Conservation (phyloP, 2,113 vertebrate species). For the Addax nasomaculatus region DNA sequence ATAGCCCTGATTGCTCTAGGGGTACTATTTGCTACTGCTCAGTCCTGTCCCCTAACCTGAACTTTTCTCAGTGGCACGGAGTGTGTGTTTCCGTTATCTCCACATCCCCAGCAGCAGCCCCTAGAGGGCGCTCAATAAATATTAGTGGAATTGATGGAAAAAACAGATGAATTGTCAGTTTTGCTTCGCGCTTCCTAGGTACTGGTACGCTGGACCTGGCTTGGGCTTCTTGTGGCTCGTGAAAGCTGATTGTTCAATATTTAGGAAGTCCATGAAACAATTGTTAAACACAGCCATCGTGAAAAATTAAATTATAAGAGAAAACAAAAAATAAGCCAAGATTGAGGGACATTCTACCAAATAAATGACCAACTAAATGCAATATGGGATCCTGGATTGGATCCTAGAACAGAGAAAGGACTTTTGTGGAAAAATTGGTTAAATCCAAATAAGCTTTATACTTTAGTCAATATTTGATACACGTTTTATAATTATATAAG, state of each 20-base stretch:
- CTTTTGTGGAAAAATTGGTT: not conserved
- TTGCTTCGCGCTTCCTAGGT: not conserved
- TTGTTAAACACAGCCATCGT: slow-evolving; percentile 29
- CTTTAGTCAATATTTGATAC: slow-evolving; percentile 24
- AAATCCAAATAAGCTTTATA: not conserved
- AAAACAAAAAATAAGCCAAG: slow-evolving; percentile 37
- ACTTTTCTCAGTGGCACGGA: not conserved
- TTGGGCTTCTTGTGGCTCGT: not conserved
- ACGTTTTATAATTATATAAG: not conserved
- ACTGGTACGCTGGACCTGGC: not conserved
- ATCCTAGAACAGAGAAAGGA: not conserved
- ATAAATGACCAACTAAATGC: slow-evolving; percentile 4
- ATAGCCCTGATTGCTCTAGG: not conserved
- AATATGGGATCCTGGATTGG: slow-evolving; percentile 1
- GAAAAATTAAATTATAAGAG: slow-evolving; percentile 41
- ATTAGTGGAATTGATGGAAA: slow-evolving; percentile 4
- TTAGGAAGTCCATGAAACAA: slow-evolving; percentile 28
- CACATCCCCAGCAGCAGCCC: not conserved
- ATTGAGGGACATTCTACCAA: slow-evolving; percentile 28
- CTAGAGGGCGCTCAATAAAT: slow-evolving; percentile 53
- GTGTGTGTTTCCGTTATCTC: not conserved
- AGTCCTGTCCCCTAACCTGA: not conserved
- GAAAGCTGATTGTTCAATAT: slow-evolving; percentile 43
- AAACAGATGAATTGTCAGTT: not conserved
- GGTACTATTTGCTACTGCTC: not conserved